A percentile compares a stretch with the other conserved stretches of the same genome.
These are phyloP conservation scores for Sinhomidia bicolor DNA, from an alignment of 2,888 invertebrate genomes.

Conservation along the genomic window DNA sequence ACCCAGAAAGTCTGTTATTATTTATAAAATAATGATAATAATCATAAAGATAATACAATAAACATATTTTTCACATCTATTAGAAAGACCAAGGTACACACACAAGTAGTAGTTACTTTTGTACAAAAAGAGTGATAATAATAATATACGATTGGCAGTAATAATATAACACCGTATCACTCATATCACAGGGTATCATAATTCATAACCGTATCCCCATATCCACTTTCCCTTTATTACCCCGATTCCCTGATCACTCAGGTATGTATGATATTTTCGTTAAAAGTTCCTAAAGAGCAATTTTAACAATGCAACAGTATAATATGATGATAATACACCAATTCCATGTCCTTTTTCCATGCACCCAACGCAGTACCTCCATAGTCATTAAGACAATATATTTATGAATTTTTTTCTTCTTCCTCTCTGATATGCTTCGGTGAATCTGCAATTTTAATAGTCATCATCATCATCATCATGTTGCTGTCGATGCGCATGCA, in stretches of 20 bases:
- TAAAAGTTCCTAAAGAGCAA: background rate
- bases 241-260: background rate
- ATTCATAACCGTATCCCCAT: background rate
- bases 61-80: slow-evolving; percentile 33
- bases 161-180: slow-evolving; percentile 35
- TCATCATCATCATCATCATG: slow-evolving; percentile 27
- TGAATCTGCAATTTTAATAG: slow-evolving; percentile 72
- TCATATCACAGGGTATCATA: too few relatives aligned
- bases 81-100: background rate
- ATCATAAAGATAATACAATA: slow-evolving; percentile 50
- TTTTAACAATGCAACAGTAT: background rate
- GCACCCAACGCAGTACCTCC: background rate
- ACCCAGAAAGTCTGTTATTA: slow-evolving; percentile 33
- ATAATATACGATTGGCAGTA: slow-evolving; percentile 52
- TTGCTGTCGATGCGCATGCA: background rate
- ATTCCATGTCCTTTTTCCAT: background rate
- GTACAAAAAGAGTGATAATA: slow-evolving; percentile 43
- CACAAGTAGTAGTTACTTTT: background rate
- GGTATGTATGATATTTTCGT: background rate
- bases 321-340: background rate
- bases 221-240: slow-evolving; percentile 59
- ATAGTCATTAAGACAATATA: background rate
- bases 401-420: slow-evolving; percentile 25
- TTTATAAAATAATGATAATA: slow-evolving; percentile 44
- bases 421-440: slow-evolving; percentile 55